These are phyloP conservation scores for Cuculus canorus DNA, from an alignment of 2,797 vertebrate genomes.

Conservation along the genomic window DNA sequence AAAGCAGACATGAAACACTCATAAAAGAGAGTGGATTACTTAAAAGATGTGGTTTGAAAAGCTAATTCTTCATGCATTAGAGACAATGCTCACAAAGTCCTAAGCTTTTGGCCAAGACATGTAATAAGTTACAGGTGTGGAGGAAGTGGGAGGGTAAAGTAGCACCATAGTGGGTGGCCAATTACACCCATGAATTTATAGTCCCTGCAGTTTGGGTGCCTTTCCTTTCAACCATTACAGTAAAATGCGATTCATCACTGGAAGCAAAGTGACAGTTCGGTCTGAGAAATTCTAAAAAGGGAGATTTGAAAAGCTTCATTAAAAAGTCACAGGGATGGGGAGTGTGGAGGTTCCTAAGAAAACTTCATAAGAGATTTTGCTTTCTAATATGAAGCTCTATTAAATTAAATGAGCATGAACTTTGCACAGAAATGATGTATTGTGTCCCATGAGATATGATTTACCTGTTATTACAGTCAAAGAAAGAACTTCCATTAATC, in stretches of 20 bases:
- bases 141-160: background rate
- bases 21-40: background rate
- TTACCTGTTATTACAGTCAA: background rate
- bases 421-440: slow-evolving; percentile 21
- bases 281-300: background rate
- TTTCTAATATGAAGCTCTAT: slow-evolving; percentile 19
- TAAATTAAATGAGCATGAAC: slow-evolving; percentile 34
- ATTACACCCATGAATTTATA: background rate
- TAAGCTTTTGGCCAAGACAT: background rate
- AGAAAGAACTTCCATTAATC: slow-evolving; percentile 42
- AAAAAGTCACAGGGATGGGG: background rate
- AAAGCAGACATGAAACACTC: background rate
- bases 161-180: background rate
- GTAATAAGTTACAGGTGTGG: background rate
- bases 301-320: slow-evolving; percentile 9
- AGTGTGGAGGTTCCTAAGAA: background rate
- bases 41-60: background rate
- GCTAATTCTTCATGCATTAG: background rate
- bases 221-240: background rate
- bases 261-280: background rate
- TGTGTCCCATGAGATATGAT: slow-evolving; percentile 23
- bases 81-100: background rate
- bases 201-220: background rate
- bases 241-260: background rate
- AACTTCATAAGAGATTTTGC: background rate